These are phyloP conservation scores for Orchesellides sinensis DNA, from an alignment of 2,888 invertebrate genomes.

Conservation along the genomic window DNA sequence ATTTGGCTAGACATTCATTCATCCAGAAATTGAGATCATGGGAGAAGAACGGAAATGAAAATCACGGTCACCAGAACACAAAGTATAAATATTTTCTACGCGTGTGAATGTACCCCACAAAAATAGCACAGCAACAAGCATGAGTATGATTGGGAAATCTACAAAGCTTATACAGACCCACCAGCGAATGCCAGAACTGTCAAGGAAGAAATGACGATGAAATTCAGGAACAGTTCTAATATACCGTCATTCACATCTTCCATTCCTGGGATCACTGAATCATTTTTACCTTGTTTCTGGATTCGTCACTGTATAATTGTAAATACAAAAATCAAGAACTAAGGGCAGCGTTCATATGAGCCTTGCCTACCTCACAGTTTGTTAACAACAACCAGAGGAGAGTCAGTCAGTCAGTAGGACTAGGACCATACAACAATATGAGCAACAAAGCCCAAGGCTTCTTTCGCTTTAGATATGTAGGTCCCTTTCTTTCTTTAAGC, in stretches of 20 bases:
- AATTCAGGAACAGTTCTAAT: slow-evolving; percentile 39
- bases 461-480: slow-evolving; percentile 53
- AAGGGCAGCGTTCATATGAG: neutral
- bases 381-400: slow-evolving; percentile 24
- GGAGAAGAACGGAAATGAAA: slow-evolving; percentile 36
- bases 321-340: slow-evolving; percentile 21
- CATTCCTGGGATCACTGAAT: slow-evolving; percentile 12
- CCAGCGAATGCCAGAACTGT: slow-evolving; percentile 17
- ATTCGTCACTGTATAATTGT: slow-evolving; percentile 42
- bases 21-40: slow-evolving; percentile 54
- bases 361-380: slow-evolving; percentile 50
- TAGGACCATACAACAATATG: slow-evolving; percentile 44
- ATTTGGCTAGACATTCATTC: slow-evolving; percentile 7
- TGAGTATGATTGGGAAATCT: slow-evolving; percentile 6
- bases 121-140: slow-evolving; percentile 16
- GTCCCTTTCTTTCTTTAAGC: slow-evolving; percentile 61
- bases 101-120: slow-evolving; percentile 16
- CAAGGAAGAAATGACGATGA: slow-evolving; percentile 46
- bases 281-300: slow-evolving; percentile 33
- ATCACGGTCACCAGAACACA: slow-evolving; percentile 65
- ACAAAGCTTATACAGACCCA: neutral
- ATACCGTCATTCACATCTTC: neutral
- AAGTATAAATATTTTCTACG: slow-evolving; percentile 3
- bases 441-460: slow-evolving; percentile 56
- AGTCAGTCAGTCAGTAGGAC: slow-evolving; percentile 58